These are phyloP conservation scores for Amphiprion clarkii DNA, from an alignment of 2,797 vertebrate species.

Conservation along the genomic window DNA sequence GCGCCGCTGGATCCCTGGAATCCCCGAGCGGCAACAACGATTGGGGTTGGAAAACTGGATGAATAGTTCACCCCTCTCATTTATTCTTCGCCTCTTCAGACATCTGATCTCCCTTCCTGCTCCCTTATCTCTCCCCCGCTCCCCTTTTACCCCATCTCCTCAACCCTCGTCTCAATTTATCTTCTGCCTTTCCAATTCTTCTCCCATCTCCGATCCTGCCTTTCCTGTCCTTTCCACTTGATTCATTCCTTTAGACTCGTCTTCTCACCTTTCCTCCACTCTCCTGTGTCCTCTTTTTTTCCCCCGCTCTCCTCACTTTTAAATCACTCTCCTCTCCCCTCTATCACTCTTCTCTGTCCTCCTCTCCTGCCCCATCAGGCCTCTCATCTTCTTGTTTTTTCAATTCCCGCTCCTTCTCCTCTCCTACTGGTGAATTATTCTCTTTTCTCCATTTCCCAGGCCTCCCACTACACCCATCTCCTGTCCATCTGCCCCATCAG, in stretches of 20 bases:
- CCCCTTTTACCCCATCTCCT: conserved; percentile 22
- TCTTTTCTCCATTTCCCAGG: background rate
- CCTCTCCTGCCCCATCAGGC: background rate
- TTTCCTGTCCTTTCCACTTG: conserved; percentile 22
- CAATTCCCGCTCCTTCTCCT: background rate
- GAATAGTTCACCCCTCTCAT: conserved; percentile 35
- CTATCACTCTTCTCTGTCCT: background rate
- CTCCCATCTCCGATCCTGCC: background rate
- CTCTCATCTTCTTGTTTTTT: conserved; percentile 3
- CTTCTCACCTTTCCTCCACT: conserved; percentile 18
- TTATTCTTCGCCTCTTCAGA: conserved; percentile 38
- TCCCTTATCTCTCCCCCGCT: conserved; percentile 5
- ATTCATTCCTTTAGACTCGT: conserved; percentile 26
- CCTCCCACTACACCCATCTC: conserved; percentile 3
- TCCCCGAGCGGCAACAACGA: conserved; percentile 9
- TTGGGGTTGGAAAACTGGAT: conserved; percentile 31
- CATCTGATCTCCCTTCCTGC: conserved; percentile 32
- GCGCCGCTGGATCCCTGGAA: background rate
- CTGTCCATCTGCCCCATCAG: background rate
- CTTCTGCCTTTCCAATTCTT: conserved; percentile 33
- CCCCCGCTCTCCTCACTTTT: background rate
- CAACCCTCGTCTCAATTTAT: conserved; percentile 39
- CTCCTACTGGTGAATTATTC: conserved; percentile 4
- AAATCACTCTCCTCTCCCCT: background rate
- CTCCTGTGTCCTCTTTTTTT: background rate